Conservation (phyloP, 2,888 invertebrate genomes). For the Chrysomela aeneicollis region DNA sequence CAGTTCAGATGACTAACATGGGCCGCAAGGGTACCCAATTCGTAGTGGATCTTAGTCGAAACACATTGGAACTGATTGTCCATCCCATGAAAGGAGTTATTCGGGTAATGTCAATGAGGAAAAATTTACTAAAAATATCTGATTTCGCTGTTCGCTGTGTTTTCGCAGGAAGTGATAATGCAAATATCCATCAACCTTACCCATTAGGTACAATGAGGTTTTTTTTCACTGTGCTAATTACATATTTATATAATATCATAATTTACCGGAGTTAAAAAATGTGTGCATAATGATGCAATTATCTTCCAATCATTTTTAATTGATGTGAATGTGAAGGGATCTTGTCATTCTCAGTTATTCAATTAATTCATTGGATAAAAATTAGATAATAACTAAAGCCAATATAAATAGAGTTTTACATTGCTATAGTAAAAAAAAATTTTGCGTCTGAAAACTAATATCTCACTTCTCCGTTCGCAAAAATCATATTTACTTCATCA, state of each 20-base stretch:
- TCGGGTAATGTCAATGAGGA: constrained; percentile 41
- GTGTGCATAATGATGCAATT: constrained; percentile 28
- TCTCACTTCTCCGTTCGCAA: no score
- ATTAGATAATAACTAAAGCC: no score
- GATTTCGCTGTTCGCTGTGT: neutral
- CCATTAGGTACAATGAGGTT: neutral
- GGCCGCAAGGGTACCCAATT: constrained; percentile 59
- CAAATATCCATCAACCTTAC: constrained; percentile 1
- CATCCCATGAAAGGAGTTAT: constrained; percentile 58
- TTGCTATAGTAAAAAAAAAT: no score
- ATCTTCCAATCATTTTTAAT: constrained; percentile 18
- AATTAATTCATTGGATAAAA: neutral
- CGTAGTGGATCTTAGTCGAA: constrained; percentile 59
- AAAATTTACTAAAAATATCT: neutral
- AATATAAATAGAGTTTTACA: no score
- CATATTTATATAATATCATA: constrained; percentile 36
- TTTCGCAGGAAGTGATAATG: neutral
- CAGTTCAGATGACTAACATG: constrained; percentile 56
- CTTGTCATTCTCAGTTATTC: constrained; percentile 1
- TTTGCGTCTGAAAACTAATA: no score
- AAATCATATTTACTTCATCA: no score
- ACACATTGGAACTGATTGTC: constrained; percentile 57
- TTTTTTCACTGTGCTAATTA: constrained; percentile 30
- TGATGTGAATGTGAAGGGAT: constrained; percentile 15
- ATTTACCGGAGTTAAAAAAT: constrained; percentile 18